Conservation (phyloP, 2,888 invertebrate species). For the Girardia tigrina region DNA sequence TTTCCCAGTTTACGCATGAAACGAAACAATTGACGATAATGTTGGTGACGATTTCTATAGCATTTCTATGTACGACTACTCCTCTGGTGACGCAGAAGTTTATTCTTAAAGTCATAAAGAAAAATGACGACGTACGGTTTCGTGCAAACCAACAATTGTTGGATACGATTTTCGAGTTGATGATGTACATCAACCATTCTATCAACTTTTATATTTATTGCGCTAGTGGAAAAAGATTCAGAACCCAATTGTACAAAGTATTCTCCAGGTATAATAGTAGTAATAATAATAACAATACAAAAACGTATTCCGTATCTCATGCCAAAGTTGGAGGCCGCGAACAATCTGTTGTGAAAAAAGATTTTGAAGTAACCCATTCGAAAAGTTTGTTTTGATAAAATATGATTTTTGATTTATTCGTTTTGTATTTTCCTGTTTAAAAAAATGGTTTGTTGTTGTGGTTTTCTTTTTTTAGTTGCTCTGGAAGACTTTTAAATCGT, state of each 20-base stretch:
- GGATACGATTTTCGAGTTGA: conserved; percentile 32
- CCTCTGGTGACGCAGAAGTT: conserved; percentile 35
- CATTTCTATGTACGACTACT: conserved; percentile 36
- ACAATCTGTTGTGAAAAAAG: too few relatives aligned
- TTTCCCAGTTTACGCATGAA: background rate
- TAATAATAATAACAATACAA: too few relatives aligned
- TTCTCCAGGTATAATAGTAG: too few relatives aligned
- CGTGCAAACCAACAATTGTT: conserved; percentile 25
- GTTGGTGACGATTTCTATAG: conserved; percentile 29
- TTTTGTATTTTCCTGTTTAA: too few relatives aligned
- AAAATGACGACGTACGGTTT: background rate
- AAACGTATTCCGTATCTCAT: too few relatives aligned
- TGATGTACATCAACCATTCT: conserved; percentile 36
- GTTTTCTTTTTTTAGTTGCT: too few relatives aligned
- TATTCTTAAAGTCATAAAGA: background rate
- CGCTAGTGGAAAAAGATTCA: conserved; percentile 33
- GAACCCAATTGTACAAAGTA: conserved; percentile 28
- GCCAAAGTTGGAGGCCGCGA: too few relatives aligned
- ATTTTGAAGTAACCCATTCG: too few relatives aligned
- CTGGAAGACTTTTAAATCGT: too few relatives aligned
- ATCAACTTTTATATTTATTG: conserved; percentile 36
- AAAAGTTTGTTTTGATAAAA: too few relatives aligned
- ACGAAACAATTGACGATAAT: conserved; percentile 34
- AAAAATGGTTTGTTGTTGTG: too few relatives aligned
- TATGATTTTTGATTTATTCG: too few relatives aligned